These are phyloP conservation scores for Saccopteryx leptura DNA, from an alignment of 2,113 vertebrate species.

Conservation along the genomic window DNA sequence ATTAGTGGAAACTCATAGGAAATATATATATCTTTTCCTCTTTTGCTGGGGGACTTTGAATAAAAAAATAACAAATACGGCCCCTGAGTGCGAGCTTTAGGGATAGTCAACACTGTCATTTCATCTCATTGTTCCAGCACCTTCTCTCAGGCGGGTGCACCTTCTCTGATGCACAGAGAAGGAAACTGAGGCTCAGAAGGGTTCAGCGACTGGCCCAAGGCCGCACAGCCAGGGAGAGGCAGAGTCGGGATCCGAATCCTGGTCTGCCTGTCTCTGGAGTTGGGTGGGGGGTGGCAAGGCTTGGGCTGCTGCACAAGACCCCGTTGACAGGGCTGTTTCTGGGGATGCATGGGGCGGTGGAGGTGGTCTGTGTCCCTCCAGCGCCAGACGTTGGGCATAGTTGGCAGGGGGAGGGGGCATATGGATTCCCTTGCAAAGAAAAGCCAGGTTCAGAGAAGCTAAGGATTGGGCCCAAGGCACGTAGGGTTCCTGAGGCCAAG, in stretches of 20 bases:
- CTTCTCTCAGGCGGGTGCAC: background rate
- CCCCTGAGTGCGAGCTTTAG: background rate
- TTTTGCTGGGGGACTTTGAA: background rate
- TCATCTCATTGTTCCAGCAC: background rate
- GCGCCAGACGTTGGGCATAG: background rate
- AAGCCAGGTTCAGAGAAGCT: background rate
- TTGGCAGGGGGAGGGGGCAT: background rate
- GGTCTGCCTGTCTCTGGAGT: background rate
- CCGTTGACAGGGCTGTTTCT: background rate
- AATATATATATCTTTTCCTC: background rate
- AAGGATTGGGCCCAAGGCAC: background rate
- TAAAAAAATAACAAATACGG: background rate
- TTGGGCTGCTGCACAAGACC: background rate
- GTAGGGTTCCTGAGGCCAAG: background rate
- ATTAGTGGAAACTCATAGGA: background rate
- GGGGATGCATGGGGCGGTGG: too few relatives aligned
- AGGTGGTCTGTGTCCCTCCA: too few relatives aligned
- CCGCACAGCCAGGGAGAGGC: background rate
- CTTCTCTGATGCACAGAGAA: background rate
- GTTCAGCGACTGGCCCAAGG: background rate
- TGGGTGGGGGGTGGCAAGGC: background rate
- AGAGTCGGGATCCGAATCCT: background rate
- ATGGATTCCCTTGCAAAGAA: too few relatives aligned
- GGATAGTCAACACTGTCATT: background rate
- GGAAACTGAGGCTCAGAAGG: background rate